These are phyloP conservation scores for Collichthys lucidus DNA, from an alignment of 2,113 vertebrate genomes.

Conservation along the genomic window DNA sequence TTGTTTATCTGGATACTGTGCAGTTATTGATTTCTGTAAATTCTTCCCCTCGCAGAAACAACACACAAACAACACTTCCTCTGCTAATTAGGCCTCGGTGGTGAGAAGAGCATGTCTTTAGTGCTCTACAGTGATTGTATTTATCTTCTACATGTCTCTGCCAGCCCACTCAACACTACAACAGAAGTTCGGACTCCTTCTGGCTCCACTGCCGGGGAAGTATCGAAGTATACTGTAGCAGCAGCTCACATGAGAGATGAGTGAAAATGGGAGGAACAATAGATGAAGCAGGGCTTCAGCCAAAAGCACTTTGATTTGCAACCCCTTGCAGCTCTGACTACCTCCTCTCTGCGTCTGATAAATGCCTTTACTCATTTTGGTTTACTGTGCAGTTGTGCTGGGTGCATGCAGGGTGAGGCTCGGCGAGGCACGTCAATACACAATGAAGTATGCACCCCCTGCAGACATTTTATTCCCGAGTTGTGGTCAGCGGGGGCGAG, in stretches of 20 bases:
- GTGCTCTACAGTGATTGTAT: conserved; percentile 16
- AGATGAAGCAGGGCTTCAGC: conserved; percentile 48
- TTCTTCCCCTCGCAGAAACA: conserved; percentile 24
- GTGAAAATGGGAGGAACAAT: conserved; percentile 55
- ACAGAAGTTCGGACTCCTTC: conserved; percentile 39
- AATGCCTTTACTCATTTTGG: conserved; percentile 55
- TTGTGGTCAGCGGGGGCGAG: conserved; percentile 44
- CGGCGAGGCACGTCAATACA: conserved; percentile 55
- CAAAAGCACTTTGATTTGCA: conserved; percentile 66
- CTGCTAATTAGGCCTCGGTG: conserved; percentile 48
- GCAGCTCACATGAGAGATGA: conserved; percentile 59
- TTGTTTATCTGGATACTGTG: conserved; percentile 14
- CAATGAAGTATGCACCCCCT: conserved; percentile 48
- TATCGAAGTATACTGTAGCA: conserved; percentile 5
- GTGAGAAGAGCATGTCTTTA: conserved; percentile 6
- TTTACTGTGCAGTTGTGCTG: conserved; percentile 50
- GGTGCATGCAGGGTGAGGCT: conserved; percentile 54
- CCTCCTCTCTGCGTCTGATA: conserved; percentile 56
- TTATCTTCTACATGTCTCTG: conserved; percentile 32
- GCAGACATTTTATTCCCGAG: conserved; percentile 36
- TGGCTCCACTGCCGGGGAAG: conserved; percentile 24
- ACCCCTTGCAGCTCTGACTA: conserved; percentile 34
- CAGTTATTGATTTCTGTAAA: conserved; percentile 45
- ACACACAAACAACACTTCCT: conserved; percentile 17
- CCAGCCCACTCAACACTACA: conserved; percentile 7